Evolutionary conservation across 2,888 invertebrate genomes (phyloP).

Genomic region (Masnerella sp.): DNA sequence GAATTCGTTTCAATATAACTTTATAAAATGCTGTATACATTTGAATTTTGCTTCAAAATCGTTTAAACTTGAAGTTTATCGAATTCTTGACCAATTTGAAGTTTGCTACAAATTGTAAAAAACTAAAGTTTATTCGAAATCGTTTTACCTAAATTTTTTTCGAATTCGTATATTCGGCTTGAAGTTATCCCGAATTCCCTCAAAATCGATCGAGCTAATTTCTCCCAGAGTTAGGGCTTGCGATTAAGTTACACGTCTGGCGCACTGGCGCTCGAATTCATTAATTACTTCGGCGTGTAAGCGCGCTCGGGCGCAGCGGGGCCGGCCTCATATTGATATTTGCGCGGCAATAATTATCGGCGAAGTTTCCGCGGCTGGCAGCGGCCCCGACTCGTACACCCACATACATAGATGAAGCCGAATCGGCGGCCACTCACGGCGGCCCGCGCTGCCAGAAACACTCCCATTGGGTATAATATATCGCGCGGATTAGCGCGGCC

Average conservation of each 20-base stretch:
- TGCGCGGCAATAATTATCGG: conserved; percentile 73
- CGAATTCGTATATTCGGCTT: no score
- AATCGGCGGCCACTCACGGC: conserved; percentile 62
- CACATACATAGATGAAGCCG: conserved; percentile 46
- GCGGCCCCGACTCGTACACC: conserved; percentile 31
- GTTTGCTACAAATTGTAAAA: no score
- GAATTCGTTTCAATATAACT: no score
- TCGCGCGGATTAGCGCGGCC: conserved; percentile 74
- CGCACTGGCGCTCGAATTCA: conserved; percentile 74
- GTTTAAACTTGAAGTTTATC: no score
- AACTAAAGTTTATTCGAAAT: no score
- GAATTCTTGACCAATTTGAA: no score
- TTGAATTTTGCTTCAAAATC: no score
- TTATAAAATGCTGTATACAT: no score
- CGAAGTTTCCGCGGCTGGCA: conserved; percentile 37
- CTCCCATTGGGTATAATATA: conserved; percentile 76
- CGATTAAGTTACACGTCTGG: conserved; percentile 66
- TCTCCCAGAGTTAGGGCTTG: conserved; percentile 66
- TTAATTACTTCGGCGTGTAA: conserved; percentile 74
- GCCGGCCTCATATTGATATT: conserved; percentile 70
- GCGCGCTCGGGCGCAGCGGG: conserved; percentile 75
- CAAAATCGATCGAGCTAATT: conserved; percentile 12
- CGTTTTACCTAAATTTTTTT: no score
- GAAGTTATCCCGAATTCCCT: no score
- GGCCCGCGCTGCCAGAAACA: conserved; percentile 69